phyloP scores from a whole-genome alignment of 2,797 vertebrate species.

The Gobionotothen gibberifrons region DNA sequence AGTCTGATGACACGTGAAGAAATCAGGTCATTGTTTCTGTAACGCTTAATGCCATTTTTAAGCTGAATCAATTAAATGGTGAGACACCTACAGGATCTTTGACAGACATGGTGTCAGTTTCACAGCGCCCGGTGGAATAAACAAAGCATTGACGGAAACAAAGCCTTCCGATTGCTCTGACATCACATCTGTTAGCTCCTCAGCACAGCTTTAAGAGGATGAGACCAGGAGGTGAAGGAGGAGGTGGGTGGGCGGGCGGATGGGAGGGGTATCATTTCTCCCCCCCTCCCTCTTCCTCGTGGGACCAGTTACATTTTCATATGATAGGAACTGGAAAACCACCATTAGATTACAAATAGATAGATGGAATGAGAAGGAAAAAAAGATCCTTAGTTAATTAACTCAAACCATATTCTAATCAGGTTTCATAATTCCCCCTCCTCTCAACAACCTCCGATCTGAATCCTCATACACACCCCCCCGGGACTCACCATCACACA shows the following conservation, averaged over 20 bases:
- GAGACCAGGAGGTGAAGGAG: constrained; percentile 53
- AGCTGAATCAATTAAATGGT: background rate
- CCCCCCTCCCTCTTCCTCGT: constrained; percentile 15
- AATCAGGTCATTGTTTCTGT: constrained; percentile 25
- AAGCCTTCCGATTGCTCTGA: constrained; percentile 57
- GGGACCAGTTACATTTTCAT: constrained; percentile 77
- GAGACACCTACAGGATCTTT: constrained; percentile 12
- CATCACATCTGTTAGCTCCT: constrained; percentile 70
- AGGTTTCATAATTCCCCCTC: constrained; percentile 66
- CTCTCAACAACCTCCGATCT: constrained; percentile 64
- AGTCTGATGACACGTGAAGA: constrained; percentile 14
- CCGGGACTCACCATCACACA: constrained; percentile 62
- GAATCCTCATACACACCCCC: constrained; percentile 70
- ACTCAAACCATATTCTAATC: constrained; percentile 83
- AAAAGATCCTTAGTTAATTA: constrained; percentile 75
- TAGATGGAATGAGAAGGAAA: constrained; percentile 56
- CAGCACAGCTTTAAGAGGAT: constrained; percentile 45
- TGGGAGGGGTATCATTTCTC: constrained; percentile 47
- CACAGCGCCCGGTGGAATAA: constrained; percentile 3
- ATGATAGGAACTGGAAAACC: constrained; percentile 78
- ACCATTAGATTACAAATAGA: constrained; percentile 79
- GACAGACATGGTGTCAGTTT: constrained; percentile 32
- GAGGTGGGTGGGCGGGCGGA: constrained; percentile 42
- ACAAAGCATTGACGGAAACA: constrained; percentile 35
- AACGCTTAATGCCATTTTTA: constrained; percentile 4